A percentile compares a stretch with the other conserved stretches of the same genome.
These are phyloP conservation scores for Endotricha flammealis DNA, from an alignment of 2,888 invertebrate species.

Conservation along the genomic window DNA sequence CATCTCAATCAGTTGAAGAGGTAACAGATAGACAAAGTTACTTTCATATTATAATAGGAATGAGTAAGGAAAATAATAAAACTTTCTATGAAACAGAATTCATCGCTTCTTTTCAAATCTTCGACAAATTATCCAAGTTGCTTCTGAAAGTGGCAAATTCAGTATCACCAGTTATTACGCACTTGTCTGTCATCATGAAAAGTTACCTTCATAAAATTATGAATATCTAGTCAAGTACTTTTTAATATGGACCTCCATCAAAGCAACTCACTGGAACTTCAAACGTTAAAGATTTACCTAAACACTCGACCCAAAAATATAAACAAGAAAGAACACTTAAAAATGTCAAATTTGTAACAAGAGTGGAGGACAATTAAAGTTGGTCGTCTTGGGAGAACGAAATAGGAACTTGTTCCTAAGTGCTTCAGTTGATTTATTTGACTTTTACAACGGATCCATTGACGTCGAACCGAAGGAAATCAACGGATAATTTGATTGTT, in stretches of 20 bases:
- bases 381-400: conserved; percentile 39
- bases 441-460: conserved; percentile 40
- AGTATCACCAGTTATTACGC: no score
- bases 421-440: conserved; percentile 63
- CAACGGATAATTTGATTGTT: conserved; percentile 8
- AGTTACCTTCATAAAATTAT: background rate
- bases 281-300: conserved; percentile 18
- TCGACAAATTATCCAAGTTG: no score
- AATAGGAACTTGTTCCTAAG: conserved; percentile 39
- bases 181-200: no score
- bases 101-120: no score
- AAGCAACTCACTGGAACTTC: conserved; percentile 7
- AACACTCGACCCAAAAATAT: conserved; percentile 26
- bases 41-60: no score
- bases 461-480: conserved; percentile 7
- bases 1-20: no score
- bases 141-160: no score
- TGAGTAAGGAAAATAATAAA: no score
- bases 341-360: conserved; percentile 42
- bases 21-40: no score
- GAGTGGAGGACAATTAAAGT: conserved; percentile 57
- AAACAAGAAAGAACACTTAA: conserved; percentile 32
- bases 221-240: background rate
- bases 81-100: no score
- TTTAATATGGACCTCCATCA: conserved; percentile 2